Conservation (phyloP, 2,797 vertebrate species). For the Craterocephalus amniculus region DNA sequence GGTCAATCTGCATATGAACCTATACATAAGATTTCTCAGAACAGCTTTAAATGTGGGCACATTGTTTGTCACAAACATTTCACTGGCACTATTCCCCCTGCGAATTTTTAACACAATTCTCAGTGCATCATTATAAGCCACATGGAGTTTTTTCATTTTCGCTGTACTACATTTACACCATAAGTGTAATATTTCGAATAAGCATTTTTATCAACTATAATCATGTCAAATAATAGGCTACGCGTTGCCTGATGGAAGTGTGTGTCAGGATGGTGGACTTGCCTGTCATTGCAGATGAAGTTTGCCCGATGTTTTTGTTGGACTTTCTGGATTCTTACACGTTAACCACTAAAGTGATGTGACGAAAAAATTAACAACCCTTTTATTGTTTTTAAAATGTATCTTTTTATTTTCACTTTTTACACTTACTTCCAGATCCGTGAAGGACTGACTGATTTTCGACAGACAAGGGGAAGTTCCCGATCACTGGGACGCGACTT, state of each 20-base stretch:
- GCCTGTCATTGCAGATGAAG: conserved; percentile 59
- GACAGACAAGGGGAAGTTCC: background rate
- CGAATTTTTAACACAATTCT: too few species aligned
- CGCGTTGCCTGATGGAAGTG: background rate
- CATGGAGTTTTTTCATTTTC: too few species aligned
- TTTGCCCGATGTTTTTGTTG: background rate
- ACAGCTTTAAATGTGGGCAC: too few species aligned
- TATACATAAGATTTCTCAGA: too few species aligned
- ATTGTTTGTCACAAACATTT: too few species aligned
- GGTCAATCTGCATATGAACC: too few species aligned
- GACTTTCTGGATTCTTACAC: background rate
- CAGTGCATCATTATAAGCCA: too few species aligned
- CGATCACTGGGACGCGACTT: background rate
- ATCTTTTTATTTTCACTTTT: background rate
- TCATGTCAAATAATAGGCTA: background rate
- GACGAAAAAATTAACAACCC: background rate
- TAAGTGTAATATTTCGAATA: too few species aligned
- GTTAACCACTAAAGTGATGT: background rate
- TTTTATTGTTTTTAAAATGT: background rate
- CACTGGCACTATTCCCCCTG: too few species aligned
- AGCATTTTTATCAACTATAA: background rate
- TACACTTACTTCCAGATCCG: background rate
- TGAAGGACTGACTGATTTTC: background rate
- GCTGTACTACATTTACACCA: too few species aligned
- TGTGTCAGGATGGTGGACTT: conserved; percentile 17